Conservation (phyloP, 1,140 invertebrate genomes). For the Pemphigus obesinymphae region DNA sequence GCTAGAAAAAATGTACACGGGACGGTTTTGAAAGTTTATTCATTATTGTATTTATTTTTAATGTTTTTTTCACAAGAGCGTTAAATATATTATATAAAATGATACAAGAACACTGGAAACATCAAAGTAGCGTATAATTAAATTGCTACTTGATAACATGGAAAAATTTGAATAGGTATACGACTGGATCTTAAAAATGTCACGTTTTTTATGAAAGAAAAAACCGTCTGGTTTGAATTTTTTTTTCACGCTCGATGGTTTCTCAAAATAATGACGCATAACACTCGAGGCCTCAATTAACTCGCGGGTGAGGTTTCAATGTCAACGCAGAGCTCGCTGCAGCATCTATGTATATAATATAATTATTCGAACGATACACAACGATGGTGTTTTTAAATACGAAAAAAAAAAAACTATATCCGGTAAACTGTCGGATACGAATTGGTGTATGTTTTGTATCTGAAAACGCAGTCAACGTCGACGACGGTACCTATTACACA, state of each 20-base stretch:
- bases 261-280: background rate
- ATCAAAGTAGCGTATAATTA: background rate
- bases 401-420: background rate
- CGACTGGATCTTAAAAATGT: background rate
- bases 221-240: background rate
- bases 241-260: background rate
- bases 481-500: too few species aligned
- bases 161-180: conserved; percentile 7
- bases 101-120: background rate
- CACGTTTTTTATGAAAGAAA: background rate
- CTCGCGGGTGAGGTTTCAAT: background rate
- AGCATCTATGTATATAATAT: background rate
- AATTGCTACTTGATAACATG: background rate
- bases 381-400: background rate
- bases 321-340: background rate
- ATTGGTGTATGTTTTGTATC: background rate
- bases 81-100: background rate
- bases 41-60: background rate
- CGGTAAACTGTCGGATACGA: too few species aligned
- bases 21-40: too few species aligned
- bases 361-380: background rate
- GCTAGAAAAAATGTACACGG: too few species aligned
- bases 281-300: conserved; percentile 9
- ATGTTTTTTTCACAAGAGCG: background rate
- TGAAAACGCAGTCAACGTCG: too few species aligned